These are phyloP conservation scores for Platysternon megacephalum DNA, from an alignment of 2,113 vertebrate genomes.

Conservation along the genomic window DNA sequence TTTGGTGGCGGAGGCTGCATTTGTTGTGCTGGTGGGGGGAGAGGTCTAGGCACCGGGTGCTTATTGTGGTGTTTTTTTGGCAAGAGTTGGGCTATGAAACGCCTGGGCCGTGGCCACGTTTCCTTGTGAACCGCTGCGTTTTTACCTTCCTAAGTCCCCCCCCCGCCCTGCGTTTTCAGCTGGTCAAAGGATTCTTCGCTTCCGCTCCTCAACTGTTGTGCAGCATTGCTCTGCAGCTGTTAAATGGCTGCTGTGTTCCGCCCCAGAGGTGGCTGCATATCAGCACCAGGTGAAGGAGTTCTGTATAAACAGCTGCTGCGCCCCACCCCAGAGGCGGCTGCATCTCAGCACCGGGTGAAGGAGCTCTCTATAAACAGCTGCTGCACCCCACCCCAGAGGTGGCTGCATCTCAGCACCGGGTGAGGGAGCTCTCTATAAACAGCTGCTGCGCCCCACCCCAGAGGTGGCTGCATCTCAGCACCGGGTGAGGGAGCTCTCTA, in stretches of 20 bases:
- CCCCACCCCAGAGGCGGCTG: background rate
- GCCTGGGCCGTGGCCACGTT: background rate
- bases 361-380: background rate
- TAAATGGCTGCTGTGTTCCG: background rate
- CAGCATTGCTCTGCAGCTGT: background rate
- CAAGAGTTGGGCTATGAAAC: background rate
- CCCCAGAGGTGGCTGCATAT: background rate
- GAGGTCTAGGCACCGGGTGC: background rate
- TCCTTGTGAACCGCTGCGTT: background rate
- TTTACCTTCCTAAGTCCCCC: background rate
- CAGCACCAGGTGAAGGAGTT: too few species aligned
- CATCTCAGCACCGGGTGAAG: too few species aligned
- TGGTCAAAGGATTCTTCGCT: background rate
- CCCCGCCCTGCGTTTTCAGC: background rate
- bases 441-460: too few species aligned
- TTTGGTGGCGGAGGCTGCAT: slow-evolving; percentile 4
- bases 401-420: background rate
- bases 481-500: too few species aligned
- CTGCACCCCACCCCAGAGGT: too few species aligned
- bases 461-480: too few species aligned
- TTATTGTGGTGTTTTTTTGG: background rate
- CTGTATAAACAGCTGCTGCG: background rate
- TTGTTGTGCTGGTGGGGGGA: background rate
- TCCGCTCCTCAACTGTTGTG: background rate
- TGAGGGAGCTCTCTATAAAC: background rate